Evolutionary conservation across 2,888 invertebrate species (phyloP), one percentile per base, ranked within the genome.

Genomic region (Odontocerum albicorne): DNA sequence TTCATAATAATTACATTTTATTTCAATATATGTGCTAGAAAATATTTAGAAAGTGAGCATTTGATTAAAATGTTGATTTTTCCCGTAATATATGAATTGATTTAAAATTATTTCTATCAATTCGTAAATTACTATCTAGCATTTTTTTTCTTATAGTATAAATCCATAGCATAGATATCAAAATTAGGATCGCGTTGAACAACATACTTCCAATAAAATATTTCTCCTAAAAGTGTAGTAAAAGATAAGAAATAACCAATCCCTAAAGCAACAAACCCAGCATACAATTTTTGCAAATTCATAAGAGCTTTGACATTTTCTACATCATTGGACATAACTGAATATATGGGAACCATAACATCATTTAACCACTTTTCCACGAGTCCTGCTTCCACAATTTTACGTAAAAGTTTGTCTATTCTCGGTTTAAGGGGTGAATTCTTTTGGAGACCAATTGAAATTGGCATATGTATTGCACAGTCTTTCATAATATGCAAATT

Each of bases 401-500:
- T 75, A 62, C 82, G 74, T 35, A 92, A 77, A 63, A 86, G 80
- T 62, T 78, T 74, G 67, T 91, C 88, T 15, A 87, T 80, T 57
- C 81, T 72, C 0, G 82, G 79, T 65, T 88, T 90, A 3, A 91
- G 68, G 0, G 90, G 88, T 0, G 91, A 90, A 68, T 92, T 90
- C 65, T 87, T 91, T 65, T 89, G 88, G 64, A 92, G 79, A 0
- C 90, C 92, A 57, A 92, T 75, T 0, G 90, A 88, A 46, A 92
- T 82, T 0, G 92, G 92, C 80, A 90, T 88, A 62, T 86, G 84
- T 3, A 92, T 84, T 0, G 87, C 83, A 67, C 92, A 92, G 59
- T 90, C 86, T 2, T 77, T 74, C 92, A 92, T 92, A 7, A 92
- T 87, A 64, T 92, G 92, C 49, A 92, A 70, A 67, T 81, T 81